phyloP scores from a whole-genome alignment of 1,140 invertebrate species.

The Eumeta japonica region DNA sequence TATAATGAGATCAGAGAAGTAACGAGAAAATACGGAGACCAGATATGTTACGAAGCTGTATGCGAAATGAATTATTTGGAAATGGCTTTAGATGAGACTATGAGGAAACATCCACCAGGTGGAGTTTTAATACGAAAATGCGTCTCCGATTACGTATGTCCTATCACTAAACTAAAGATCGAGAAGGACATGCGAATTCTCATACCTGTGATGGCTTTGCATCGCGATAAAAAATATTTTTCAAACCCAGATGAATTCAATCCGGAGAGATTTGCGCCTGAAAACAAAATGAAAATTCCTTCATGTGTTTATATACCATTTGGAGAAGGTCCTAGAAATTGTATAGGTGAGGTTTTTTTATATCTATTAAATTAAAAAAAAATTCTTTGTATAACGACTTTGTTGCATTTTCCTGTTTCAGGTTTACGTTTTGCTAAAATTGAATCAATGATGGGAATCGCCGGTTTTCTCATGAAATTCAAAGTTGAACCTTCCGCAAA shows the following conservation, averaged over 20 bases:
- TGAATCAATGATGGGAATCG: no score
- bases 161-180: constrained; percentile 22
- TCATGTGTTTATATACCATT: constrained; percentile 60
- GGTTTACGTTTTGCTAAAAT: no score
- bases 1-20: constrained; percentile 2
- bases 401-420: no score
- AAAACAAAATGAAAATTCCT: constrained; percentile 10
- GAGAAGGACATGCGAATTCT: constrained; percentile 25
- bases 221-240: constrained; percentile 57
- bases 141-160: constrained; percentile 27
- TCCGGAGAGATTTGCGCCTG: constrained; percentile 62
- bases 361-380: no score
- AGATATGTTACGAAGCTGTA: not conserved
- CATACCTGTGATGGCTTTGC: constrained; percentile 36
- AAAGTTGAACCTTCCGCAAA: no score
- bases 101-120: constrained; percentile 60
- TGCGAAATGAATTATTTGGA: constrained; percentile 7
- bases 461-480: no score
- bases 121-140: constrained; percentile 52
- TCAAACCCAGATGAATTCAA: constrained; percentile 64
- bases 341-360: constrained; percentile 62
- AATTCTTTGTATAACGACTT: no score
- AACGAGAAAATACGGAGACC: not conserved
- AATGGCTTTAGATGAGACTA: no score
- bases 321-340: constrained; percentile 63